A percentile compares a stretch with the other conserved stretches of the same genome.
Evolutionary conservation across 1,140 invertebrate species (phyloP).

Genomic region (Ceratoteleas bidentatus): DNA sequence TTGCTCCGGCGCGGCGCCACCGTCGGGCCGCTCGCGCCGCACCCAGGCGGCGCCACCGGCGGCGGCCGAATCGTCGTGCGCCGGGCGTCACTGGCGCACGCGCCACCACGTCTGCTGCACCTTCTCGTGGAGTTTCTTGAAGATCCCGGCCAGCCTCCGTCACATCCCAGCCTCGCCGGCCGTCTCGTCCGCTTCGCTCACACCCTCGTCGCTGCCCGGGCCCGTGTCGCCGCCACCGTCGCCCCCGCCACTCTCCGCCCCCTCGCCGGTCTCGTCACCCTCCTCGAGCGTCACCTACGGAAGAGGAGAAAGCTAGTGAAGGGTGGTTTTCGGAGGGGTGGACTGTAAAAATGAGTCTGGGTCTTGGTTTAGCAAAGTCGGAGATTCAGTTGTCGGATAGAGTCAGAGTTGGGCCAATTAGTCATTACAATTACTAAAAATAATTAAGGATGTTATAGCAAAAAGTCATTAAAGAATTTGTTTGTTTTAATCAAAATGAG

Average conservation of each 20-base stretch:
- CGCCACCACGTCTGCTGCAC: slow-evolving; percentile 89
- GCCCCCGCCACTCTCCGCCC: slow-evolving; percentile 72
- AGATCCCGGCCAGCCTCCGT: slow-evolving; percentile 93
- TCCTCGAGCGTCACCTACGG: slow-evolving; percentile 90
- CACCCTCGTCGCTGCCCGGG: slow-evolving; percentile 83
- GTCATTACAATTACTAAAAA: too few species aligned
- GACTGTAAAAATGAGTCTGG: too few species aligned
- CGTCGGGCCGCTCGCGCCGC: too few species aligned
- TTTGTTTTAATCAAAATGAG: too few species aligned
- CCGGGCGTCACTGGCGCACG: slow-evolving; percentile 83
- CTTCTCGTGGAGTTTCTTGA: slow-evolving; percentile 91
- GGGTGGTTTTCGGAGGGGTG: too few species aligned
- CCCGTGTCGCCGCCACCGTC: slow-evolving; percentile 77
- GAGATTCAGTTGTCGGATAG: too few species aligned
- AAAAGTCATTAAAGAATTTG: too few species aligned
- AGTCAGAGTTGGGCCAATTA: too few species aligned
- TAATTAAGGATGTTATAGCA: too few species aligned
- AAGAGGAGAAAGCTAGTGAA: too few species aligned
- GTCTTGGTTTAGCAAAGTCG: too few species aligned
- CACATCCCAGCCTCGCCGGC: slow-evolving; percentile 87
- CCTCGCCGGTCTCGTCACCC: slow-evolving; percentile 86
- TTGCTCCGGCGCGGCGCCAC: too few species aligned
- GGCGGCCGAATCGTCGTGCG: slow-evolving; percentile 12
- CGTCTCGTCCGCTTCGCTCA: slow-evolving; percentile 78
- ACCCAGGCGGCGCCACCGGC: not conserved